Percentiles rank a stretch among this genome's conserved stretches.
Evolutionary conservation across 2,113 vertebrate species (phyloP).

Genomic region (Cacatua alba): DNA sequence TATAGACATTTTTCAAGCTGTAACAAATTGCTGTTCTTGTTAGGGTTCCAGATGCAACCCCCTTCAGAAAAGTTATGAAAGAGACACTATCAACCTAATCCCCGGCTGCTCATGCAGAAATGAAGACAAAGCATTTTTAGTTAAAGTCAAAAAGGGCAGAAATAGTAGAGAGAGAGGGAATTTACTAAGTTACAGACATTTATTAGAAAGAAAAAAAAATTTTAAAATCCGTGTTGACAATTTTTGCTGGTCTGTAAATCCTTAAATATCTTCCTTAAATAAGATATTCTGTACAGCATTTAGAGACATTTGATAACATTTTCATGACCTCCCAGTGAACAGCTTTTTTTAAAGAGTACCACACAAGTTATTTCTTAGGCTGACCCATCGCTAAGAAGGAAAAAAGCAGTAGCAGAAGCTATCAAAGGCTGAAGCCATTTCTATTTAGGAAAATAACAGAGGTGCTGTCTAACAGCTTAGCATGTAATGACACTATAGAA

Average conservation of each 20-base stretch:
- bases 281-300: not conserved
- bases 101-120: constrained; percentile 33
- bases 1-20: constrained; percentile 38
- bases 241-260: not conserved
- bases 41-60: not conserved
- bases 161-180: not conserved
- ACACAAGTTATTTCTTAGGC: not conserved
- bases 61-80: constrained; percentile 8
- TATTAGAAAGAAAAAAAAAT: not conserved
- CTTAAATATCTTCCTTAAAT: not conserved
- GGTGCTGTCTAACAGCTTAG: not conserved
- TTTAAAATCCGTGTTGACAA: not conserved
- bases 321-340: not conserved
- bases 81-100: not conserved
- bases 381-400: not conserved
- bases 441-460: not conserved
- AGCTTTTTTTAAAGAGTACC: not conserved
- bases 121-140: constrained; percentile 8
- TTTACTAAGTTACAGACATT: not conserved
- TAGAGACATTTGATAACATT: not conserved
- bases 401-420: not conserved
- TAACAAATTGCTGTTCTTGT: constrained; percentile 56
- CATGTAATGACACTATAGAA: not conserved
- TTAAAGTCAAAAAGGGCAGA: constrained; percentile 33
- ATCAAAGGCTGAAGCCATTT: not conserved